Evolutionary conservation across 2,888 invertebrate species (phyloP).

Genomic region (Dioctria rufipes): DNA sequence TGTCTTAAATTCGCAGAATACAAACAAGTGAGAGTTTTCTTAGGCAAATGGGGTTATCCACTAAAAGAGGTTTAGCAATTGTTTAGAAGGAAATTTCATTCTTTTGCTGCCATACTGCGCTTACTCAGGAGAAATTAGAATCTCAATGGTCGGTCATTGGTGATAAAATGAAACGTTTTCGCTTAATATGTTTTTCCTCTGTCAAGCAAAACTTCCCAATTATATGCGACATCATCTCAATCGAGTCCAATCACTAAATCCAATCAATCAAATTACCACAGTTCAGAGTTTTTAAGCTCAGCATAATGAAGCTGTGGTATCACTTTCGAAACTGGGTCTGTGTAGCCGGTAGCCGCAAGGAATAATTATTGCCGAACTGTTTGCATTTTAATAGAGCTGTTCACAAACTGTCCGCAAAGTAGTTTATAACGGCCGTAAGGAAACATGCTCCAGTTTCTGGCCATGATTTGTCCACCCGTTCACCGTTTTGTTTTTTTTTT

Average conservation of each 20-base stretch:
- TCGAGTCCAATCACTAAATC: constrained; percentile 37
- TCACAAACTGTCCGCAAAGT: constrained; percentile 22
- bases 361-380: constrained; percentile 24
- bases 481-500: no score
- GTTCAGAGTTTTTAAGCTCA: background rate
- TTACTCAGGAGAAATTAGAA: no score
- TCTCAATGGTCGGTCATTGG: background rate
- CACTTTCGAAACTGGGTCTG: constrained; percentile 5
- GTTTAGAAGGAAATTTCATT: no score
- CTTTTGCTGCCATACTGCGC: no score
- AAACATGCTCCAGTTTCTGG: background rate
- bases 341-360: constrained; percentile 8
- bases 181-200: no score
- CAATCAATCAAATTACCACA: constrained; percentile 44
- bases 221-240: background rate
- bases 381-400: constrained; percentile 39
- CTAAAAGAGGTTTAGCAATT: background rate
- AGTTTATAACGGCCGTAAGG: constrained; percentile 14
- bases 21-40: constrained; percentile 8
- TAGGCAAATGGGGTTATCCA: background rate
- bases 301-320: constrained; percentile 19
- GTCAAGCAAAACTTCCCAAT: constrained; percentile 38
- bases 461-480: constrained; percentile 30
- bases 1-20: constrained; percentile 30
- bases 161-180: constrained; percentile 23